phyloP scores from a whole-genome alignment of 2,888 invertebrate genomes.

The Vanessa cardui region DNA sequence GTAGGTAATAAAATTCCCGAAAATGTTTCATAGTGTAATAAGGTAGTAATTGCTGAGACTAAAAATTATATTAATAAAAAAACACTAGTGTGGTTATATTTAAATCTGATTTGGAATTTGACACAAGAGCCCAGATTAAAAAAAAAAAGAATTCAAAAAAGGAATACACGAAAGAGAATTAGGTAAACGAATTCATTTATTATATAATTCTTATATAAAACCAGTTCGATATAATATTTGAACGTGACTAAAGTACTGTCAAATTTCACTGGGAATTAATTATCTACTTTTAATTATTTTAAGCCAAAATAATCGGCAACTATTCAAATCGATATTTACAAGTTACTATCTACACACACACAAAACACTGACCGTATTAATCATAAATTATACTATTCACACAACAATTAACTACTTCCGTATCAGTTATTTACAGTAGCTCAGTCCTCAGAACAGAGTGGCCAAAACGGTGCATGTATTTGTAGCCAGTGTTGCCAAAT shows the following conservation, averaged over 20 bases:
- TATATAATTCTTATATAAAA: conserved; percentile 17
- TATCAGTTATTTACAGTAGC: conserved; percentile 71
- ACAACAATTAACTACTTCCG: conserved; percentile 72
- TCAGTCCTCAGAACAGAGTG: conserved; percentile 17
- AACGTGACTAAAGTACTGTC: conserved; percentile 17
- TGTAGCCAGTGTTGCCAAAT: too few species aligned
- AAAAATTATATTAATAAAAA: neutral
- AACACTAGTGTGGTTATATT: conserved; percentile 7
- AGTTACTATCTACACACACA: conserved; percentile 76
- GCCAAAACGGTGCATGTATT: too few species aligned
- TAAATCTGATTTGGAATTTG: neutral
- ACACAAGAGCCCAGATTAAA: neutral
- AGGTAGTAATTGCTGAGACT: neutral
- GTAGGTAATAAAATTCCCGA: too few species aligned
- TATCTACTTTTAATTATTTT: conserved; percentile 21
- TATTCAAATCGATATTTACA: conserved; percentile 58
- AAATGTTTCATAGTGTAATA: neutral
- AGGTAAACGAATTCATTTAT: conserved; percentile 15
- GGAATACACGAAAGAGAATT: neutral
- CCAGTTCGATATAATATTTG: conserved; percentile 24
- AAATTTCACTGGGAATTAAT: conserved; percentile 32
- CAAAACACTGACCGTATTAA: conserved; percentile 69
- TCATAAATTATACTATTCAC: conserved; percentile 75
- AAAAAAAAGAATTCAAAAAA: neutral
- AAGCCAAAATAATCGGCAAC: conserved; percentile 28